These are phyloP conservation scores for Aphyosemion australe DNA, from an alignment of 2,113 vertebrate genomes.

Conservation along the genomic window DNA sequence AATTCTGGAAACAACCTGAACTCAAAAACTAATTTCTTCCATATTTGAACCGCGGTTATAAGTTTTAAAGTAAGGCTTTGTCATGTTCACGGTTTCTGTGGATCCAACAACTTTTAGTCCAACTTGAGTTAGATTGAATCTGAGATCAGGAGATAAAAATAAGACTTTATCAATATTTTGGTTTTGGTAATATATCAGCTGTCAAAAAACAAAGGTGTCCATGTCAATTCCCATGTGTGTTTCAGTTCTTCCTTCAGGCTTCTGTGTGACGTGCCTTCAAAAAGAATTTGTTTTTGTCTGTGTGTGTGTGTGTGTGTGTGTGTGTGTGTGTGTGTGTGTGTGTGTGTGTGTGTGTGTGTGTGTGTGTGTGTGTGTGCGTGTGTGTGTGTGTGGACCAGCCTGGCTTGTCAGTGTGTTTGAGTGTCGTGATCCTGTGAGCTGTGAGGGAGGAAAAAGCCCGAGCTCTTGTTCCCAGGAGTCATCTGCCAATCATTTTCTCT, in stretches of 20 bases:
- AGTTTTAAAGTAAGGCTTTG: too few relatives aligned
- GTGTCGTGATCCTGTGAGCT: slow-evolving; percentile 68
- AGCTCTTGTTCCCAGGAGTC: slow-evolving; percentile 73
- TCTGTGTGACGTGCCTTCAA: slow-evolving; percentile 52
- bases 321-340: slow-evolving; percentile 11
- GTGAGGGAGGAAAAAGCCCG: slow-evolving; percentile 60
- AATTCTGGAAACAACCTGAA: too few relatives aligned
- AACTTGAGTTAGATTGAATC: background rate
- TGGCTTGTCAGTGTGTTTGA: slow-evolving; percentile 64
- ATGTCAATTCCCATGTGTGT: slow-evolving; percentile 20
- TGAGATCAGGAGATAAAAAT: background rate
- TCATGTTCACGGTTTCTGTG: too few relatives aligned
- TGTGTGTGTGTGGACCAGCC: slow-evolving; percentile 7
- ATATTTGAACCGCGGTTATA: too few relatives aligned
- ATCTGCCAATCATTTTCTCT: slow-evolving; percentile 81
- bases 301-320: slow-evolving; percentile 12
- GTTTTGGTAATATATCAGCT: slow-evolving; percentile 32
- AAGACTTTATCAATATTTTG: slow-evolving; percentile 1
- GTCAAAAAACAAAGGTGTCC: slow-evolving; percentile 20
- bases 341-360: slow-evolving; percentile 3
- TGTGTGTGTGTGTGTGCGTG: slow-evolving; percentile 8
- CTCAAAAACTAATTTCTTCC: too few relatives aligned
- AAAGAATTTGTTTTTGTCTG: too few relatives aligned
- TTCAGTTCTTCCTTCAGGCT: slow-evolving; percentile 30
- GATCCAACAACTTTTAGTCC: too few relatives aligned